Percentiles rank a stretch among this genome's conserved stretches.
phyloP scores from a whole-genome alignment of 2,797 vertebrate genomes.

The Hippoglossus hippoglossus region DNA sequence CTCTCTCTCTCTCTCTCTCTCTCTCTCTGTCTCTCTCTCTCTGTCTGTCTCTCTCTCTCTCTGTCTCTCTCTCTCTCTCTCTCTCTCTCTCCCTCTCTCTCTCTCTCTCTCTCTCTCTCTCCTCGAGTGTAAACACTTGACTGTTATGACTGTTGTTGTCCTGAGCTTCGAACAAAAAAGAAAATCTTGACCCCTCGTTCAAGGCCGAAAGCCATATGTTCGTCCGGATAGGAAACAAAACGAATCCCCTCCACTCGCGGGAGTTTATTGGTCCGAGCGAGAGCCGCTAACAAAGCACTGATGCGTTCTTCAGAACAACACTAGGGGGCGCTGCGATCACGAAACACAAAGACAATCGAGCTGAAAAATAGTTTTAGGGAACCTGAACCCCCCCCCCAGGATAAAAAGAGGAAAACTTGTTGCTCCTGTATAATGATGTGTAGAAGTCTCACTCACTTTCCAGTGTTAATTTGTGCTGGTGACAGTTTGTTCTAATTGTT shows the following conservation, averaged over 20 bases:
- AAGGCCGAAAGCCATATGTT: slow-evolving; percentile 21
- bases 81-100: too few species aligned
- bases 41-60: too few species aligned
- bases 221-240: slow-evolving; percentile 7
- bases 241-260: not conserved
- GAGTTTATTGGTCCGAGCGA: not conserved
- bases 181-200: not conserved
- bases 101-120: too few species aligned
- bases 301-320: slow-evolving; percentile 48
- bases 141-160: slow-evolving; percentile 73
- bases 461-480: slow-evolving; percentile 93
- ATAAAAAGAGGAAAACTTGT: slow-evolving; percentile 45
- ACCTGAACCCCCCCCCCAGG: slow-evolving; percentile 48
- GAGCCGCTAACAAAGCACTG: slow-evolving; percentile 40
- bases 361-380: slow-evolving; percentile 63
- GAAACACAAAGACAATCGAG: slow-evolving; percentile 89
- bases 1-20: too few species aligned
- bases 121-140: slow-evolving; percentile 60
- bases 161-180: slow-evolving; percentile 70
- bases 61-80: too few species aligned
- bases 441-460: slow-evolving; percentile 88
- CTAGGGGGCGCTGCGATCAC: slow-evolving; percentile 73
- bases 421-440: slow-evolving; percentile 87
- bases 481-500: slow-evolving; percentile 87
- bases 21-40: too few species aligned